Base-by-base conservation (phyloP, 2,888 invertebrate species). In the Aporophyla lueneburgensis region DNA sequence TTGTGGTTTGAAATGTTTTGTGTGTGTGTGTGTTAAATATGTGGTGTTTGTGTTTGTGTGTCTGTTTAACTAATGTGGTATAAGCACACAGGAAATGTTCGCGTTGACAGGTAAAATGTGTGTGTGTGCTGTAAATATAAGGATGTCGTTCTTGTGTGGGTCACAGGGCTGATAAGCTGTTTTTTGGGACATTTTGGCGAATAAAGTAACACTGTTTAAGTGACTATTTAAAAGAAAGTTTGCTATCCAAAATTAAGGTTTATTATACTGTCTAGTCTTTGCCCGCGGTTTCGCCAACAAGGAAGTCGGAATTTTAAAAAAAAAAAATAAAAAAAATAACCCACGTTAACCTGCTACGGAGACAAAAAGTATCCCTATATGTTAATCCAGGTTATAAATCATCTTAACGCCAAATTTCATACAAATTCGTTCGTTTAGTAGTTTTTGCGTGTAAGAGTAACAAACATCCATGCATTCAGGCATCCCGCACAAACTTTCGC, bases 31-130 rank as follows among this genome's bases (percentile, higher is more conserved):
- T 19, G 74, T 75, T 77, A 66, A 71, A 77, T 72, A 65, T 54
- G 65, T 80, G 19, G 40, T 58, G 61, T 51, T 1, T 74, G 21
- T 65, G 53, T 67, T 33, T 82, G 83, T 86, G 86, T 81, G 83
- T 84, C 84, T 89, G 88, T 89, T 87, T 89, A 85, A 88, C 90
- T 90, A 89, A 91, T 89, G 86, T 75, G 80, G 78, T 85, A 78
- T 83, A 86, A n/a, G 76, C 78, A 74, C 80, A 85, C 88, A 85
- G 89, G 88, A 89, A 89, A 86, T 86, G 86, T 87, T 80, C 76
- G 86, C 88, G 90, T 86, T 89, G 91, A 91, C 90, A 91, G 90
- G 89, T 91, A 86, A 82, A 84, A 79, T 89, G 76, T 69, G 75
- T 71, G 71, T 88, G 89, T 88, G 89, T 88, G 88, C 81, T 72